These are phyloP conservation scores for Leptinotarsa haldemani DNA, from an alignment of 2,888 invertebrate species.

Conservation along the genomic window DNA sequence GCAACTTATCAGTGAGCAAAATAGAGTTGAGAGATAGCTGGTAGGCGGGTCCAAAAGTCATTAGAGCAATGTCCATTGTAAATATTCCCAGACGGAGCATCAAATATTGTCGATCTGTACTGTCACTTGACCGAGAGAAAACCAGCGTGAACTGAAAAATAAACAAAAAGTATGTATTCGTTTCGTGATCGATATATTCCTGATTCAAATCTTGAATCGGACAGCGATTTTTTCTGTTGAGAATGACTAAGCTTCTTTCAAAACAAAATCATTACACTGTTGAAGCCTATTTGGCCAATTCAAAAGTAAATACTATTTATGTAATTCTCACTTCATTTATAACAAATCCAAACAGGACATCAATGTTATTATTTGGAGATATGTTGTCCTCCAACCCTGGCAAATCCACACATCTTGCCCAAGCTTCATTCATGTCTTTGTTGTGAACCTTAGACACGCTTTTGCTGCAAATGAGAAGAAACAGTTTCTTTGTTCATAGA, in stretches of 20 bases:
- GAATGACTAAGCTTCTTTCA: too few species aligned
- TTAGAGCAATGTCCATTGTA: constrained; percentile 79
- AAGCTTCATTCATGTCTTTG: constrained; percentile 70
- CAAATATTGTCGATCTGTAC: constrained; percentile 78
- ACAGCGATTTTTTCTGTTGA: too few species aligned
- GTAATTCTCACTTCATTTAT: constrained; percentile 72
- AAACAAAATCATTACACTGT: too few species aligned
- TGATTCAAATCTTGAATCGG: too few species aligned
- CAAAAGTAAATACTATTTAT: too few species aligned
- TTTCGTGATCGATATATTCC: too few species aligned
- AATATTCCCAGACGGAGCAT: constrained; percentile 77
- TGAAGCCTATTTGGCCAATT: too few species aligned
- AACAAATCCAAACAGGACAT: constrained; percentile 76
- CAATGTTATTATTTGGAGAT: constrained; percentile 81
- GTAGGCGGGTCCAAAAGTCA: constrained; percentile 82
- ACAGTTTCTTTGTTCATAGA: background rate
- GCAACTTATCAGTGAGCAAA: constrained; percentile 80
- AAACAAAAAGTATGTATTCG: background rate
- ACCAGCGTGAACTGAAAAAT: constrained; percentile 72
- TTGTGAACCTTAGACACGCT: constrained; percentile 41
- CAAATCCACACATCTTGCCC: constrained; percentile 80
- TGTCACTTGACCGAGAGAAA: constrained; percentile 74
- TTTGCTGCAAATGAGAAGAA: constrained; percentile 45
- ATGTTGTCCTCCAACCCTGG: constrained; percentile 88
- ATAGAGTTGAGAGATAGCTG: constrained; percentile 77